Evolutionary conservation across 2,888 invertebrate species (phyloP), one percentile per base, ranked within the genome.

Genomic region (Metalampra italica): DNA sequence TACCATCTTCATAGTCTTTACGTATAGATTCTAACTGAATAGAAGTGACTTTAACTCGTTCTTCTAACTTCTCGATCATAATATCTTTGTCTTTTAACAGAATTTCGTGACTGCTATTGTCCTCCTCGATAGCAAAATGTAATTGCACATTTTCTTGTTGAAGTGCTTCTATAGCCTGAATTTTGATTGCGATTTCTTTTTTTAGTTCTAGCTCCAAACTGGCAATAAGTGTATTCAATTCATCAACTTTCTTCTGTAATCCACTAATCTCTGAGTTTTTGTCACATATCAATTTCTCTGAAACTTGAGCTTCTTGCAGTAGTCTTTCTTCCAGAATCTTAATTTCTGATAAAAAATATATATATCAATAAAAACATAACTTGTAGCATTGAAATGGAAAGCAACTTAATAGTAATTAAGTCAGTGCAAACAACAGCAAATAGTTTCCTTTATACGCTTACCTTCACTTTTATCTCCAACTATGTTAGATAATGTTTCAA

Each of bases 101-200:
- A 3, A 66, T 43, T 59, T 75, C 76, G 53, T 73, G 69, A 36
- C 57, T 75, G 50, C 61, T 75, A 14, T 71, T 78, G 45, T 72
- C 68, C 54, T 75, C 68, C 60, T 78, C 69, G 41, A 77, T 66
- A 1, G 64, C 60, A 50, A 64, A 66, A n/a, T 70, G 74, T 51
- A 79, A 50, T 15, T 75, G 70, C 50, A 70, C 70, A 56, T 73
- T 78, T 59, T 78, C 76, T 51, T 64, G 66, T 54, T 71, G 64
- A 40, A 76, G 52, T 7, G 59, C 60, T 38, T 68, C 58, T 36
- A 75, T 64, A 9, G 62, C 50, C 51, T 67, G 57, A 46, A 50
- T 53, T 43, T 68, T 66, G 13, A 51, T 53, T n/a, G 70, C 61
- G 3, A 59, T 56, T 49, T 65, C 62, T 5, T 54, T 62, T 47